phyloP scores from a whole-genome alignment of 1,140 invertebrate genomes.

The Drosophila santomea region DNA sequence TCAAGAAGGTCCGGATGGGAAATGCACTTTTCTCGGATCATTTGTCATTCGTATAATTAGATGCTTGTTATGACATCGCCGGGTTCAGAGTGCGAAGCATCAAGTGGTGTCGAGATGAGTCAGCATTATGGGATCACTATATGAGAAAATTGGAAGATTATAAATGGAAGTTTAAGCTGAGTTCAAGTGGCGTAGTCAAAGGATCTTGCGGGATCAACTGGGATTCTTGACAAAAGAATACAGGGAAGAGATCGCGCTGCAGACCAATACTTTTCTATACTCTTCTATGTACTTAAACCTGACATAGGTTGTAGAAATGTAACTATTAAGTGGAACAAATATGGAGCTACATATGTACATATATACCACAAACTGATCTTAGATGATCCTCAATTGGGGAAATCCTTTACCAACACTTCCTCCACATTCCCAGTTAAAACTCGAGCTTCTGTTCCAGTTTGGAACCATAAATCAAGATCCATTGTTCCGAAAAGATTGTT shows the following conservation, averaged over 20 bases:
- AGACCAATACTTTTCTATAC: no score
- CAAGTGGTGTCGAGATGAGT: slow-evolving; percentile 38
- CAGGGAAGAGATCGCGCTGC: no score
- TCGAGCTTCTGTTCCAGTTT: slow-evolving; percentile 1
- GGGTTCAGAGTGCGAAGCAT: slow-evolving; percentile 29
- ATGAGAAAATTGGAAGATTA: slow-evolving; percentile 12
- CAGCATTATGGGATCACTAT: slow-evolving; percentile 16
- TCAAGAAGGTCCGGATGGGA: slow-evolving; percentile 2
- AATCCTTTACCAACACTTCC: neutral
- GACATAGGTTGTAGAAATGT: neutral
- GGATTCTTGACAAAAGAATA: neutral
- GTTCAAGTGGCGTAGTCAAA: slow-evolving; percentile 19
- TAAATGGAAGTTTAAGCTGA: slow-evolving; percentile 34
- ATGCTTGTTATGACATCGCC: slow-evolving; percentile 38
- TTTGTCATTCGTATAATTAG: slow-evolving; percentile 61
- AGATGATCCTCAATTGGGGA: neutral
- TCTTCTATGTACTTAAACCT: neutral
- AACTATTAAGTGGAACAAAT: neutral
- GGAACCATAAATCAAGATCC: slow-evolving; percentile 29
- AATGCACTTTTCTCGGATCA: slow-evolving; percentile 35
- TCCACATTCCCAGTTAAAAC: neutral
- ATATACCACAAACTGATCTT: slow-evolving; percentile 2
- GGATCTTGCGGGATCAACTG: neutral
- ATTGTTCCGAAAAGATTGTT: slow-evolving; percentile 29
- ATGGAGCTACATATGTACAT: no score